These are phyloP conservation scores for Phlogophora meticulosa DNA, from an alignment of 2,888 invertebrate species.

Conservation along the genomic window DNA sequence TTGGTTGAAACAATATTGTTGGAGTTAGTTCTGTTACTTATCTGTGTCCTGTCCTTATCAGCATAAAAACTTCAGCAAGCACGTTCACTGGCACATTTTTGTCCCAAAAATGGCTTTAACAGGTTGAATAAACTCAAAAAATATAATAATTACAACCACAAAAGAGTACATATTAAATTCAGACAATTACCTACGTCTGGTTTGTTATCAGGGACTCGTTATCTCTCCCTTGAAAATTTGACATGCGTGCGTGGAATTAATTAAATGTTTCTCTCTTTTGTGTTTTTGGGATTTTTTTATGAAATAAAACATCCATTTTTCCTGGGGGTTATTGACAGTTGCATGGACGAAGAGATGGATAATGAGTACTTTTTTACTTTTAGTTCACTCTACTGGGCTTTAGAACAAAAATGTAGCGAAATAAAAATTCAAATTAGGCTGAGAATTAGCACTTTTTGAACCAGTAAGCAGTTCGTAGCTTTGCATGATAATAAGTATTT, in stretches of 20 bases:
- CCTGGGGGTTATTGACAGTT: neutral
- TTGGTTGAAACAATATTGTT: too few species aligned
- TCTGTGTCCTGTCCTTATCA: neutral
- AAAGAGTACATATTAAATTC: slow-evolving; percentile 36
- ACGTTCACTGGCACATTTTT: neutral
- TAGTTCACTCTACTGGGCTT: too few species aligned
- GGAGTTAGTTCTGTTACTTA: too few species aligned
- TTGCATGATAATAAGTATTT: too few species aligned
- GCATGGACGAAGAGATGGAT: neutral
- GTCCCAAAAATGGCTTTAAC: neutral
- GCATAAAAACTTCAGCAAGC: neutral
- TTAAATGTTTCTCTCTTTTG: slow-evolving; percentile 35
- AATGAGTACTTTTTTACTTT: too few species aligned
- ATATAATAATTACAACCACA: slow-evolving; percentile 14
- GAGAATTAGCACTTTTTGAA: too few species aligned
- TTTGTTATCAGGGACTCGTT: slow-evolving; percentile 42
- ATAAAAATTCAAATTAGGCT: too few species aligned
- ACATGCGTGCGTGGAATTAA: slow-evolving; percentile 50
- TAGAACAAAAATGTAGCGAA: too few species aligned
- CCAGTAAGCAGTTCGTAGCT: too few species aligned
- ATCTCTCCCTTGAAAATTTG: slow-evolving; percentile 50
- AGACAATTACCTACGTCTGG: slow-evolving; percentile 32
- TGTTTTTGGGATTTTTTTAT: neutral
- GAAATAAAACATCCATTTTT: neutral
- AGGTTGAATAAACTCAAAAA: neutral